These are phyloP conservation scores for Hecatera dysodea DNA, from an alignment of 2,888 invertebrate species.

Conservation along the genomic window DNA sequence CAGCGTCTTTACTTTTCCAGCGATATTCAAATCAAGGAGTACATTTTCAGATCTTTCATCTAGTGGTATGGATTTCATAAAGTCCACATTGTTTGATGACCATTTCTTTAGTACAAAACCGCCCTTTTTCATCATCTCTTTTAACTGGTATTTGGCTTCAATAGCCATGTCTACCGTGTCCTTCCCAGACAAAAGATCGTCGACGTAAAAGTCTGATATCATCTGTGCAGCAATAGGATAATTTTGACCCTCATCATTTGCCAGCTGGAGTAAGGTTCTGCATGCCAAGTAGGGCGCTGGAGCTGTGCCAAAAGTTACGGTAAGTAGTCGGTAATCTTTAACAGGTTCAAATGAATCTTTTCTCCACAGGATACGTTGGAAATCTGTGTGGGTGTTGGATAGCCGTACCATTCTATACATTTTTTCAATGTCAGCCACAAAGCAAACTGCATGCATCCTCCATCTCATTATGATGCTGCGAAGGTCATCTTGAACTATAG, in stretches of 20 bases:
- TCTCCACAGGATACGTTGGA: constrained; percentile 33
- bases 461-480: constrained; percentile 64
- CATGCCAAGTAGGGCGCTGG: constrained; percentile 47
- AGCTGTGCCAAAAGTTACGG: constrained; percentile 56
- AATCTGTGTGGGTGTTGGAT: neutral
- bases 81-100: constrained; percentile 9
- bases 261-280: constrained; percentile 20
- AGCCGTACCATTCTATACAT: constrained; percentile 65
- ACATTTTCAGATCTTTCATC: constrained; percentile 7
- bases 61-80: constrained; percentile 19
- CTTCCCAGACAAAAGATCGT: constrained; percentile 19
- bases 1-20: constrained; percentile 15
- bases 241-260: constrained; percentile 30
- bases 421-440: constrained; percentile 63
- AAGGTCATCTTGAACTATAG: constrained; percentile 58
- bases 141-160: constrained; percentile 3
- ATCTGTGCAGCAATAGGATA: constrained; percentile 21
- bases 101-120: constrained; percentile 26
- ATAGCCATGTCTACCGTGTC: constrained; percentile 11
- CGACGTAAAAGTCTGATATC: constrained; percentile 14
- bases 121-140: neutral
- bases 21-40: constrained; percentile 14
- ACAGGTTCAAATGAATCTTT: constrained; percentile 19
- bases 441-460: constrained; percentile 58
- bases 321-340: constrained; percentile 39